These are phyloP conservation scores for Calliphora vomitoria DNA, from an alignment of 2,888 invertebrate genomes.

Conservation along the genomic window DNA sequence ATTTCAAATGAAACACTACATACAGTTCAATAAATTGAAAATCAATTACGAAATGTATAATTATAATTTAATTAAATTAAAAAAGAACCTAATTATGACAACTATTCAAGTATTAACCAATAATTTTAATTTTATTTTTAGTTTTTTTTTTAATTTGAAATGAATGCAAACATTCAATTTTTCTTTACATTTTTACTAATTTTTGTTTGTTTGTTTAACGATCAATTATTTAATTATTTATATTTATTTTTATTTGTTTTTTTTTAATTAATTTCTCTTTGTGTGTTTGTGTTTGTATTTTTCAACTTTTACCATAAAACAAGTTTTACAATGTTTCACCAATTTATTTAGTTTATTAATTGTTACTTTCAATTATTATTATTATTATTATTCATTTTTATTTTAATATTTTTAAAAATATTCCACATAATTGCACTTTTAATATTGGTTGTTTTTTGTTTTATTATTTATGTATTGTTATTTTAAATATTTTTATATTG, in stretches of 20 bases:
- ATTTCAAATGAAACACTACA: constrained; percentile 40
- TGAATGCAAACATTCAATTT: constrained; percentile 69
- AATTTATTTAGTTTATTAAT: constrained; percentile 66
- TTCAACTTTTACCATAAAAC: constrained; percentile 77
- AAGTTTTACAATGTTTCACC: constrained; percentile 76
- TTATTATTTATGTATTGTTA: constrained; percentile 76
- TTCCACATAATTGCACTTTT: constrained; percentile 87
- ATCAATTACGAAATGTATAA: constrained; percentile 25
- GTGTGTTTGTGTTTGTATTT: constrained; percentile 61
- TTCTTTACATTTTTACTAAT: constrained; percentile 61
- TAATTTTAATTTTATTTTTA: constrained; percentile 22
- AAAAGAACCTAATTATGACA: constrained; percentile 42
- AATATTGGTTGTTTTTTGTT: constrained; percentile 80
- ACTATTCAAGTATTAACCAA: constrained; percentile 40
- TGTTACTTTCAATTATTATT: constrained; percentile 71
- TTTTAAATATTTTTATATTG: constrained; percentile 75
- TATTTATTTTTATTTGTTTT: constrained; percentile 59
- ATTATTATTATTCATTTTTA: constrained; percentile 48
- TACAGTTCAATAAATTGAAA: constrained; percentile 15
- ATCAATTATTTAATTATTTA: constrained; percentile 65
- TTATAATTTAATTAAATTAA: constrained; percentile 35
- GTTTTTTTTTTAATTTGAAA: constrained; percentile 29
- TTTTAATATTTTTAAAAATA: constrained; percentile 78
- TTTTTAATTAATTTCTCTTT: constrained; percentile 64
- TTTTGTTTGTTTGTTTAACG: constrained; percentile 47